Evolutionary conservation across 2,797 vertebrate species (phyloP), one percentile per base, ranked within the genome.

Genomic region (Labroides dimidiatus): DNA sequence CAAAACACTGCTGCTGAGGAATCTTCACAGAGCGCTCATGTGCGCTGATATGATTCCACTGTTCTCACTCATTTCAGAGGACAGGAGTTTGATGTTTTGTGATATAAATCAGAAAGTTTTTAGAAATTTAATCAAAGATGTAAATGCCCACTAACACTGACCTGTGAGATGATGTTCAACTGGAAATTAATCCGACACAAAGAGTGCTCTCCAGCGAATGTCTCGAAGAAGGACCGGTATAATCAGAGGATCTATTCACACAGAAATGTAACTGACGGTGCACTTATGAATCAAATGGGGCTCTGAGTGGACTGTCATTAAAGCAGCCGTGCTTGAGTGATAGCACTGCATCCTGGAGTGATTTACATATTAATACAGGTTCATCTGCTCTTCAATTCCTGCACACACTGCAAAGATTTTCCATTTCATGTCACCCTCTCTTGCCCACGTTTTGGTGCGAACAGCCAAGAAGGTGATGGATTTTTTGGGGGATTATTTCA

Each of bases 361-460:
- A 86, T 83, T 68, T 80, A 21, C 55, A 81, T 69, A 19, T 54
- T 85, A 87, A 85, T 87, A 58, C 55, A 27, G 36, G 23, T 70
- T 77, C 67, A 76, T 52, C 67, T 58, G 33, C 78, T 43, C 68
- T 69, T 63, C 37, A 55, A n/a, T 61, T 60, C 41, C 56, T 43
- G 60, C 58, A 23, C 45, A 59, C 60, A 14, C 53, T 71, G 67
- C 61, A 68, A 24, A 69, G 30, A 70, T 21, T 1, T 70, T 64
- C 42, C 27, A 37, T 56, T 67, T 62, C n/a, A 23, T 17, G 33
- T 44, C 49, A 4, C 48, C 20, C 47, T 48, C 20, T 49, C 48
- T 24, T 49, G 14, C 47, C 13, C 47, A 23, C 47, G 6, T 48
- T 23, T 23, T 12, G 47, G 19, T 13, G 47, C 13, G 20, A 21